Conservation (phyloP, 30 jellyfish, hydroid and myxozoan species). For the Hydractinia symbiolongicarpus region DNA sequence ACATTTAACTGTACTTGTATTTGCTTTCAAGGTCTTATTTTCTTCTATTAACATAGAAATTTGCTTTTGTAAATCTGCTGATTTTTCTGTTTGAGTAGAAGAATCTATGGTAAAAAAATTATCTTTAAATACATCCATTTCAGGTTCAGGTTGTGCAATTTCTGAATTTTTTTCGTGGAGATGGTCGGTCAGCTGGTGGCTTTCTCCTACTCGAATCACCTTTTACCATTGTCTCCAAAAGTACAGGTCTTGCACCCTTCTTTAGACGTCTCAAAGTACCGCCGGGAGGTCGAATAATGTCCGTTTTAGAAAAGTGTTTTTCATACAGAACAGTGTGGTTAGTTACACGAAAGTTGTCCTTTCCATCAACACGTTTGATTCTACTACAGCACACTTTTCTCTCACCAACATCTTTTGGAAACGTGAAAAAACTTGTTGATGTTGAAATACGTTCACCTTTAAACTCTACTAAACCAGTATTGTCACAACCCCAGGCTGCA, state of each 20-base stretch:
- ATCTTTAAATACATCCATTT: background rate
- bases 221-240: background rate
- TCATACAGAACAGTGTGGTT: slow-evolving; percentile 10
- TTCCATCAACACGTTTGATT: slow-evolving; percentile 9
- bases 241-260: background rate
- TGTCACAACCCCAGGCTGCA: background rate
- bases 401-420: slow-evolving; percentile 10
- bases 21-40: background rate
- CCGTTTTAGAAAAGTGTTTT: slow-evolving; percentile 1
- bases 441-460: background rate
- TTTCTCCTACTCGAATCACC: background rate
- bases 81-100: slow-evolving; percentile 4
- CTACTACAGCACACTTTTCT: slow-evolving; percentile 10
- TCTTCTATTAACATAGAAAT: background rate
- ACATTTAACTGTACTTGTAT: background rate
- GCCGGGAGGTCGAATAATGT: background rate
- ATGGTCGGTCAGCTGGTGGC: background rate
- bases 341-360: slow-evolving; percentile 13
- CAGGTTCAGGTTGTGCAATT: background rate
- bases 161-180: slow-evolving; percentile 3
- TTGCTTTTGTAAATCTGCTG: background rate
- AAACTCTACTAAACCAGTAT: slow-evolving; percentile 2
- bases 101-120: background rate
- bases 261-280: background rate
- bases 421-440: background rate